Conservation (phyloP, 2,797 vertebrate species). For the Eupleurogrammus muticus region DNA sequence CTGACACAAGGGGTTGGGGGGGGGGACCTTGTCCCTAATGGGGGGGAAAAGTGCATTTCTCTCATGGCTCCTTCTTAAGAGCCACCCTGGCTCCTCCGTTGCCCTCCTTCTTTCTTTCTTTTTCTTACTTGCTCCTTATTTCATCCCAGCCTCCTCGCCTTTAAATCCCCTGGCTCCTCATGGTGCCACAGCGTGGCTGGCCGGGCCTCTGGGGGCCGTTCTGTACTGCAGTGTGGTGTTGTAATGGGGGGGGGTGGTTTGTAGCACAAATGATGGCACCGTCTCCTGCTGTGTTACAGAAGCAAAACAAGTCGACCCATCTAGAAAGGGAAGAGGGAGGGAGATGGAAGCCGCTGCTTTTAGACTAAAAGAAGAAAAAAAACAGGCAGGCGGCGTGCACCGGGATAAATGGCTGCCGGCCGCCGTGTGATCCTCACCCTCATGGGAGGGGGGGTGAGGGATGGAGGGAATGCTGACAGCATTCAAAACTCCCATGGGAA, state of each 20-base stretch:
- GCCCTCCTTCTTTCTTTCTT: slow-evolving; percentile 47
- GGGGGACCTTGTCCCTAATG: slow-evolving; percentile 45
- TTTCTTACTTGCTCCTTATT: slow-evolving; percentile 13
- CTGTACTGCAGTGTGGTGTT: slow-evolving; percentile 51
- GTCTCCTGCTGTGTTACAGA: slow-evolving; percentile 65
- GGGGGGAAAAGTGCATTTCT: slow-evolving; percentile 46
- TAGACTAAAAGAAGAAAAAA: slow-evolving; percentile 68
- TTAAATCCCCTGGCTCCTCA: slow-evolving; percentile 60
- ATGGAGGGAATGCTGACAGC: slow-evolving; percentile 65
- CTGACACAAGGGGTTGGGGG: slow-evolving; percentile 56
- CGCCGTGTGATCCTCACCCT: slow-evolving; percentile 56
- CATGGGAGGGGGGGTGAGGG: slow-evolving; percentile 25
- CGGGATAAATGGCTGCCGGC: slow-evolving; percentile 66
- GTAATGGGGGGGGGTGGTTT: slow-evolving; percentile 51
- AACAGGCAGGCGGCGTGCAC: slow-evolving; percentile 42
- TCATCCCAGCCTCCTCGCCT: slow-evolving; percentile 16
- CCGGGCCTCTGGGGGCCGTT: slow-evolving; percentile 62
- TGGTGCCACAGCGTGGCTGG: slow-evolving; percentile 62
- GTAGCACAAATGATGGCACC: slow-evolving; percentile 64
- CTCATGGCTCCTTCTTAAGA: slow-evolving; percentile 64
- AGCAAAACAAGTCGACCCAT: slow-evolving; percentile 54
- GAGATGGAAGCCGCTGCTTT: slow-evolving; percentile 62
- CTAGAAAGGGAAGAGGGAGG: slow-evolving; percentile 24
- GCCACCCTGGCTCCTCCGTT: slow-evolving; percentile 45
- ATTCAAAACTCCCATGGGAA: slow-evolving; percentile 79